Evolutionary conservation across 2,113 vertebrate genomes (phyloP).

Genomic region (Struthio camelus): DNA sequence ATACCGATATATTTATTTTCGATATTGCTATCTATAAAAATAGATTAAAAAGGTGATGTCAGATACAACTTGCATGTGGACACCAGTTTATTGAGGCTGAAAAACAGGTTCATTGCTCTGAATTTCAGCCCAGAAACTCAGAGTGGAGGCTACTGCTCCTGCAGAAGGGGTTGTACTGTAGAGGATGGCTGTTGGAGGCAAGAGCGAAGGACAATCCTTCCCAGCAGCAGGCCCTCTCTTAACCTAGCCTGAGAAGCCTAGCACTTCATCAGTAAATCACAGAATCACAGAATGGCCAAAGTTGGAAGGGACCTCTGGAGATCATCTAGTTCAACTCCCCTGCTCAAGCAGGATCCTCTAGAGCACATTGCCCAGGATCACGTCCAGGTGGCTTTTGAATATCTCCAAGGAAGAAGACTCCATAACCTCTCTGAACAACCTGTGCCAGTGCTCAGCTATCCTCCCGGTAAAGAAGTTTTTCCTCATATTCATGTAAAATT

Average conservation of each 20-base stretch:
- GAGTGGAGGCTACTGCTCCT: not conserved
- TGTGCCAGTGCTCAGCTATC: too few relatives aligned
- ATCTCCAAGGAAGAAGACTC: too few relatives aligned
- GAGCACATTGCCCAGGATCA: too few relatives aligned
- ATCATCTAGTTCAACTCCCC: too few relatives aligned
- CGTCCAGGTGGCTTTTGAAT: too few relatives aligned
- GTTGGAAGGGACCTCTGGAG: too few relatives aligned
- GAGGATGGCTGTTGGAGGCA: not conserved
- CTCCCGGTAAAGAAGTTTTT: too few relatives aligned
- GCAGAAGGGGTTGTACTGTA: not conserved
- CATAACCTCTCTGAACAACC: too few relatives aligned
- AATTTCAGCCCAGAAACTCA: not conserved
- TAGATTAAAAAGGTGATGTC: not conserved
- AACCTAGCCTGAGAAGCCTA: not conserved
- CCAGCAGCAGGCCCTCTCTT: not conserved
- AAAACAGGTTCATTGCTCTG: not conserved
- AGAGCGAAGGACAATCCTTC: not conserved
- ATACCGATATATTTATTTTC: slow-evolving; percentile 20
- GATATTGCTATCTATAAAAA: not conserved
- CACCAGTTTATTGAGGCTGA: not conserved
- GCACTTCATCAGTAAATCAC: not conserved
- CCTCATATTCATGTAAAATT: too few relatives aligned
- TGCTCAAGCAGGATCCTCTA: too few relatives aligned
- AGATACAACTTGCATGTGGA: not conserved
- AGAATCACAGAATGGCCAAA: too few relatives aligned